Evolutionary conservation across 1,140 invertebrate species (phyloP), one percentile per base, ranked within the genome.

Genomic region (Sarcophaga peregrina): DNA sequence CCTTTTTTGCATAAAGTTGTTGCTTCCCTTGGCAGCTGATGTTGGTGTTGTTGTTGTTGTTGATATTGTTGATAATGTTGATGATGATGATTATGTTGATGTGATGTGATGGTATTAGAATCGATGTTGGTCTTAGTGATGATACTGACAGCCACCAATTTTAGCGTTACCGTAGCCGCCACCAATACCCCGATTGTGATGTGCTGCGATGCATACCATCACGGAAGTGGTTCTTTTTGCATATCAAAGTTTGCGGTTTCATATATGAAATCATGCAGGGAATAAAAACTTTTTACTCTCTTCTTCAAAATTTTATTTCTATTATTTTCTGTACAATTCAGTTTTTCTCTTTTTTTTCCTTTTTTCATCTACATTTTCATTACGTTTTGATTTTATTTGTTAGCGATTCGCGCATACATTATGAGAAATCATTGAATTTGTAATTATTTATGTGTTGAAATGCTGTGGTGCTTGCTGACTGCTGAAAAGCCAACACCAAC

Each of bases 201-300:
- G 25, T 37, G 25, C 25, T 37, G 4, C 50, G 47, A 78, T 78
- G 75, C 75, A 78, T 78, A 20, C n/a, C 75, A 78, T 78, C 75
- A 78, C 75, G 75, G 75, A 78, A 78, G 75, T 78, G 75, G 75
- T 78, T 78, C 75, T 78, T 78, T 78, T 78, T 78, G 75, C 75
- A 78, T 78, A 78, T 78, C 75, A 78, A 78, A 78, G 75, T 78
- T 78, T 78, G 75, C 25, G 75, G 75, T 78, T 78, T 20, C 20
- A 50, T 52, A 50, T 78, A 78, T 78, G 75, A 78, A 78, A 78
- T 78, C 75, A 78, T 78, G 75, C 37, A 78, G 47, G 75, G 75
- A 78, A 78, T 78, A 78, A 78, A 52, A 47, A 25, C 20, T 72
- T 72, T 72, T 72, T 72, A 17, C 62, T 20, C 25, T 37, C 25